Base-by-base conservation (phyloP, 2,888 invertebrate genomes). In the Meganola albula region DNA sequence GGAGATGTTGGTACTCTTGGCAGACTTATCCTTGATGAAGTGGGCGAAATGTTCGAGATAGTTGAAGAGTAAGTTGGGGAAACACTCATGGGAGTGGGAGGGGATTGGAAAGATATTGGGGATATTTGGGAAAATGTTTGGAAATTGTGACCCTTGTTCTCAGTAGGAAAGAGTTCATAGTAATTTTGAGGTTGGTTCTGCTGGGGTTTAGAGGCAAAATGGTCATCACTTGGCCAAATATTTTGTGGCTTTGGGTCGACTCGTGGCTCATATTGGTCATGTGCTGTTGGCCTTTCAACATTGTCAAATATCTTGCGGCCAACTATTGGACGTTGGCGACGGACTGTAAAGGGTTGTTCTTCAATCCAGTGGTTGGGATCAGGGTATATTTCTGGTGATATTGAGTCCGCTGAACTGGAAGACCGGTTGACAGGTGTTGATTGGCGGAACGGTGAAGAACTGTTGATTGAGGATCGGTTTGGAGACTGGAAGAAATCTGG, bases 361-460 rank as follows among this genome's bases (percentile, higher is more conserved):
- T n/a, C n/a, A n/a, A n/a, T n/a, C n/a, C n/a, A n/a, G n/a, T n/a
- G n/a, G 25, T 23, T 35, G 23, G 34, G 12, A 18, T 74, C 74
- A 0, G 66, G 66, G 29, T 67, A 78, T 0, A 68, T 62, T n/a
- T 79, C 83, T 0, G 83, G 79, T n/a, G 83, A 80, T 2, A 62
- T 65, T 0, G 78, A 78, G 24, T 84, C 82, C 0, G 78, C 58
- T 0, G 83, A 83, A 33, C 80, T 82, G 5, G 80, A 80, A 0
- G 79, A 83, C 8, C 58, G 31, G 24, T 54, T 66, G 13, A 64
- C 67, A 1, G 58, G 44, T 10, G 56, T 45, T 0, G 65, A 56
- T 11, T 61, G 65, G 12, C 36, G 53, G 27, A 60, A 58, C 2
- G 63, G 63, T 4, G 72, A 65, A n/a, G 28, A 35, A 1, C 36